phyloP scores from a whole-genome alignment of 2,888 invertebrate species.

The Philopedon plagiatum region DNA sequence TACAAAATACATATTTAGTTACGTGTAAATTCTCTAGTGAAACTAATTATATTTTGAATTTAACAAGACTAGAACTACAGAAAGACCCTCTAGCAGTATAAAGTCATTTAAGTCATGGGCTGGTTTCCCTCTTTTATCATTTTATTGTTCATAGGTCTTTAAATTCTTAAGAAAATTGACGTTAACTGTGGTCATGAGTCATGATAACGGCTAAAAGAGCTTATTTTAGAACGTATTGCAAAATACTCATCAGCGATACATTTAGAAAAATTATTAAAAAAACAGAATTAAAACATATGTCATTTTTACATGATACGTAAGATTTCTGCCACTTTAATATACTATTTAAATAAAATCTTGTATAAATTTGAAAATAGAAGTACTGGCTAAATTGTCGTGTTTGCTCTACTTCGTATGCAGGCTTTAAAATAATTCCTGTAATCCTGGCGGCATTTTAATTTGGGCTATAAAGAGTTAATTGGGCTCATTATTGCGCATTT shows the following conservation, averaged over 20 bases:
- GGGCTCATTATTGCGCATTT: slow-evolving; percentile 50
- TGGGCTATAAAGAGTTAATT: slow-evolving; percentile 48
- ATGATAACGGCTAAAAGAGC: no score
- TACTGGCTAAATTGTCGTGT: slow-evolving; percentile 4
- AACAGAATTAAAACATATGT: no score
- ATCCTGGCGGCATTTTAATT: slow-evolving; percentile 49
- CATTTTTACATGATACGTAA: no score
- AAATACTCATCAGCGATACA: no score
- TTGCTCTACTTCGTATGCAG: slow-evolving; percentile 27
- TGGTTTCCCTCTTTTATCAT: background rate
- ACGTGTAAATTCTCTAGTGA: slow-evolving; percentile 41
- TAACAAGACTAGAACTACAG: slow-evolving; percentile 9
- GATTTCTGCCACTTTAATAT: no score
- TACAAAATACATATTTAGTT: slow-evolving; percentile 36
- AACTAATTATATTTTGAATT: slow-evolving; percentile 28
- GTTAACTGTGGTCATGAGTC: no score
- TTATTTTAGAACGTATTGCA: no score
- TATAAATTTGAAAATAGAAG: background rate
- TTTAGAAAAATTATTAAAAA: no score
- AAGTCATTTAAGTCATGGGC: background rate
- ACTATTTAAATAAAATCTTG: no score
- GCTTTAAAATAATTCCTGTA: slow-evolving; percentile 42
- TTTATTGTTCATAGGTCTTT: no score
- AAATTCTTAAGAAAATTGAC: no score
- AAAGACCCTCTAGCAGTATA: background rate